Evolutionary conservation across 1,140 invertebrate species (phyloP).

Genomic region (Drosophila oshimai): DNA sequence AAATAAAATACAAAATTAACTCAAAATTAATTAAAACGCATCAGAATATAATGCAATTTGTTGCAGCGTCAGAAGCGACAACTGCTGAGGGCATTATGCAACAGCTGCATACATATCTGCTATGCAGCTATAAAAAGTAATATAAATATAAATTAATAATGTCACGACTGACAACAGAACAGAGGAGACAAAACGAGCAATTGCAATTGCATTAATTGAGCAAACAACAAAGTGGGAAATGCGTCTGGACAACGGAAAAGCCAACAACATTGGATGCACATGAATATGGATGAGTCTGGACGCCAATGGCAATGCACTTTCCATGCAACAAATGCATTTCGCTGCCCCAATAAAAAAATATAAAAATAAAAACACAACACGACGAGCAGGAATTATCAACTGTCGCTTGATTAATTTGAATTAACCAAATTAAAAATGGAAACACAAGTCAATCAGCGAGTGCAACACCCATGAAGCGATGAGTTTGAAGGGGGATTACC

Average conservation of each 20-base stretch:
- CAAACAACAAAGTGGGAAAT: conserved; percentile 80
- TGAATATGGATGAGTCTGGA: conserved; percentile 44
- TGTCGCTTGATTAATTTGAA: conserved; percentile 50
- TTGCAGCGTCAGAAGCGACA: conserved; percentile 37
- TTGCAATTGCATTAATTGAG: conserved; percentile 80
- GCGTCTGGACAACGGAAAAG: conserved; percentile 53
- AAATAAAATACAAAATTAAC: conserved; percentile 60
- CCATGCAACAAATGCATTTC: conserved; percentile 40
- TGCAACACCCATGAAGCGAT: conserved; percentile 36
- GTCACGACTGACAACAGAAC: conserved; percentile 60
- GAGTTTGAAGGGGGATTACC: background rate
- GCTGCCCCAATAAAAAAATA: background rate
- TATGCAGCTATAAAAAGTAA: conserved; percentile 63
- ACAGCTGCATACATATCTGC: too few relatives aligned
- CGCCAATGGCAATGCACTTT: conserved; percentile 43
- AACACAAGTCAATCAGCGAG: conserved; percentile 48
- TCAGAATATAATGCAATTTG: conserved; percentile 75
- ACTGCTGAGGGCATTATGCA: conserved; percentile 47
- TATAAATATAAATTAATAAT: conserved; percentile 81
- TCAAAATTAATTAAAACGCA: conserved; percentile 79
- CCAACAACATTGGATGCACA: conserved; percentile 10
- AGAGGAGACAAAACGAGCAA: conserved; percentile 54
- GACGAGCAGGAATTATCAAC: conserved; percentile 24
- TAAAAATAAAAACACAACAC: background rate
- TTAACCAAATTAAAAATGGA: conserved; percentile 50